A percentile compares a stretch with the other conserved stretches of the same genome.
Evolutionary conservation across 2,113 vertebrate genomes (phyloP).

Genomic region (Amphilophus citrinellus): DNA sequence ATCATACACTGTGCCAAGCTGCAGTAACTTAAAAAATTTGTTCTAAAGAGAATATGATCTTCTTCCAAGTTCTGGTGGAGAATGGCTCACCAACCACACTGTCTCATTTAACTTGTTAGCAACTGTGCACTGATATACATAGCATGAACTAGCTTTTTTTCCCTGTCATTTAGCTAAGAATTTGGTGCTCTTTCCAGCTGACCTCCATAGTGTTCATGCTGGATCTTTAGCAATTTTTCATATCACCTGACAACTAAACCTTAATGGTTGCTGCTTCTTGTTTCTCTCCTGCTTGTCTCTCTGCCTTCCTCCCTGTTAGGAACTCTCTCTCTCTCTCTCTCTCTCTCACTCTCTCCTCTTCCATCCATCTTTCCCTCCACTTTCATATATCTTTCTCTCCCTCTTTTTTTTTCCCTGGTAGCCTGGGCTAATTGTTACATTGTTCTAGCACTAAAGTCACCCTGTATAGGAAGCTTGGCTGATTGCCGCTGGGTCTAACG

Average conservation of each 20-base stretch:
- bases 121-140: not conserved
- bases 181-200: not conserved
- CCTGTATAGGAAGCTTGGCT: slow-evolving; percentile 49
- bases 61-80: not conserved
- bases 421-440: slow-evolving; percentile 68
- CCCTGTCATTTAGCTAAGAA: not conserved
- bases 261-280: not conserved
- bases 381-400: slow-evolving; percentile 9
- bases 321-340: not conserved
- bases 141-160: not conserved
- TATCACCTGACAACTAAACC: not conserved
- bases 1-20: slow-evolving; percentile 5
- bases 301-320: not conserved
- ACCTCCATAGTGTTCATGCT: not conserved
- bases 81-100: not conserved
- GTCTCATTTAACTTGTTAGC: not conserved
- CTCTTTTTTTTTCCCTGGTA: not conserved
- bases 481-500: slow-evolving; percentile 49
- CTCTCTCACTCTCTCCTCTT: not conserved
- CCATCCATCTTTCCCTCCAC: slow-evolving; percentile 23
- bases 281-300: not conserved
- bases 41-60: slow-evolving; percentile 2
- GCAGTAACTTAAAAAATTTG: not conserved
- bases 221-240: not conserved
- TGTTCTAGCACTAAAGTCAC: slow-evolving; percentile 40